phyloP scores from a whole-genome alignment of 2,113 vertebrate species.

The Rattus rattus region DNA sequence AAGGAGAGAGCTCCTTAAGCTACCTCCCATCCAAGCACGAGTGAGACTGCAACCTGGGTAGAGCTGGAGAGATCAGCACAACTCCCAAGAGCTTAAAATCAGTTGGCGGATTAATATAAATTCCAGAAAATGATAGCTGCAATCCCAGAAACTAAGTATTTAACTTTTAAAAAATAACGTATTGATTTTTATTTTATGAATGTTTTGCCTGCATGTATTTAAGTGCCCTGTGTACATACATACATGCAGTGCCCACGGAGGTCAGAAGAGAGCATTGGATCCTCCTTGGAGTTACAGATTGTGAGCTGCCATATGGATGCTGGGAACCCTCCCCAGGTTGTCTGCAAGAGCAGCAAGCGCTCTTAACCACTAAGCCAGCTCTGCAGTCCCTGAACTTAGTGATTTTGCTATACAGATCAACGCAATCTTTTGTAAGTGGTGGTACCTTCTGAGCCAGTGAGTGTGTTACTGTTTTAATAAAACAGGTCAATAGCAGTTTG shows the following conservation, averaged over 20 bases:
- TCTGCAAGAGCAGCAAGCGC: not conserved
- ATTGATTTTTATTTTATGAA: not conserved
- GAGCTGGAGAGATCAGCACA: not conserved
- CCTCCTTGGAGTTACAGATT: not conserved
- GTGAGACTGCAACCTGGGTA: not conserved
- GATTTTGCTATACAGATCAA: slow-evolving; percentile 9
- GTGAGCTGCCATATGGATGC: not conserved
- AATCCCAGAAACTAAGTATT: not conserved
- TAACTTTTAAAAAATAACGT: not conserved
- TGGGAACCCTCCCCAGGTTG: not conserved
- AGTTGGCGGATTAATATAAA: not conserved
- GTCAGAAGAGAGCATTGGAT: not conserved
- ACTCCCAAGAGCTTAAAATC: not conserved
- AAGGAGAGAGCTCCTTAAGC: not conserved
- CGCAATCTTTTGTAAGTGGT: not conserved
- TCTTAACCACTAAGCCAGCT: not conserved
- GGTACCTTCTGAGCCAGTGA: not conserved
- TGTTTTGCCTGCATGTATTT: not conserved
- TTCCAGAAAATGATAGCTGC: not conserved
- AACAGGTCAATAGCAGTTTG: not conserved
- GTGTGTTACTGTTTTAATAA: slow-evolving; percentile 20
- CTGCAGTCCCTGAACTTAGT: not conserved
- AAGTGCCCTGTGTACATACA: not conserved
- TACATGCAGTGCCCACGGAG: not conserved
- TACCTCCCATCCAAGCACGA: not conserved